Base-by-base conservation (phyloP, 2,888 invertebrate species). In the Scelioninae gen. 1 region DNA sequence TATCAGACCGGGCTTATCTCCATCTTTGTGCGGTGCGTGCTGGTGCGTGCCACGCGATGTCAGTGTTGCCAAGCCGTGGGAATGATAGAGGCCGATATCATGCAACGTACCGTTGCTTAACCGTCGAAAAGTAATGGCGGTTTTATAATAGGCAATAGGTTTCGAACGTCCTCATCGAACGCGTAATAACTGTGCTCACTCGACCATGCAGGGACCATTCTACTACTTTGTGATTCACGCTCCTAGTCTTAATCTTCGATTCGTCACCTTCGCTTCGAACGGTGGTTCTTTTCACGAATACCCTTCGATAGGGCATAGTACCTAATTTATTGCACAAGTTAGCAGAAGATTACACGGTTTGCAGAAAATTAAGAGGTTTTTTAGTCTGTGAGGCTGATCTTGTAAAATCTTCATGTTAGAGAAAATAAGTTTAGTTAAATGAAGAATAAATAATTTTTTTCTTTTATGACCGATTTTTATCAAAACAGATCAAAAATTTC, bases 1-100 rank as follows among this genome's bases (percentile, higher is more conserved):
- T 47, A 62, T 65, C 55, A 51, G 29, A 13, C 49, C 23, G 13
- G 43, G 68, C 74, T 74, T 78, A 78, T 83, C 71, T 75, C 75
- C 60, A 77, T 81, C 80, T 81, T 76, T 71, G 63, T 81, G 56
- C 34, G 40, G 77, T 85, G 86, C 85, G 89, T 88, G 87, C 88
- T 86, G 84, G 83, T 80, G 65, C 60, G 71, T 82, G 66, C 71
- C 77, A 77, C 63, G 77, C 72, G 69, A 81, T 75, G 74, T 31
- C 51, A 49, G n/a, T 16, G 66, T 72, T 66, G 58, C 63, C 69
- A 40, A 51, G 78, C 56, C 78, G 69, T 75, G 78, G 83, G 83
- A 79, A 83, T 83, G 83, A 83, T 82, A 82, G 72, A 63, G 56
- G 45, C 40, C 55, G 82, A 82, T 82, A 82, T 72, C 82, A 62